Evolutionary conservation across 1,140 invertebrate species (phyloP), one percentile per base, ranked within the genome.

Genomic region (Drosophila rufa): DNA sequence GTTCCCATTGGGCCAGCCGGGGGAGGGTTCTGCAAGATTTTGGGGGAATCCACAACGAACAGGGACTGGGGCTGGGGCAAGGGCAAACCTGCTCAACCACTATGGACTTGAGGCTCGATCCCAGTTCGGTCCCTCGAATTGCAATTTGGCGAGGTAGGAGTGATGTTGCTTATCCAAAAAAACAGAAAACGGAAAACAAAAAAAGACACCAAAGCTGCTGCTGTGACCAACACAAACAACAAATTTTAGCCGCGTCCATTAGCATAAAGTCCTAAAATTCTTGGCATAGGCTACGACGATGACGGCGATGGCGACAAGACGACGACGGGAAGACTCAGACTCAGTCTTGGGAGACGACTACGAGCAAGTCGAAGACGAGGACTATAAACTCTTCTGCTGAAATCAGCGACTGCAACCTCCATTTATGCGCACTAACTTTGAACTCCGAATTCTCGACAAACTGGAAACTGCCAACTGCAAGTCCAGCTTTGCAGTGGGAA

Each of bases 391-490:
- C 67, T 70, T 70, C 67, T 56, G 64, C 75, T 77, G 74, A 77
- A 77, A 82, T 78, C 80, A 82, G 73, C 74, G 80, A 82, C 80
- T 78, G 17, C 73, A 78, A 73, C 76, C 57, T 82, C 80, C 80
- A 82, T 82, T 82, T 82, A 82, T 78, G 80, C 79, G 80, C 75
- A 82, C 59, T 73, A 64, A 68, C 80, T 78, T 79, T 82, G 58
- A 82, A 73, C 56, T 81, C 25, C 57, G 65, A 78, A 78, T 78
- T 78, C 73, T 48, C 62, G 74, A 67, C 74, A 81, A 81, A 82
- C 79, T 81, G 80, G 71, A 71, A 82, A 81, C 80, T 46, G 67
- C 65, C 65, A 67, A 67, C 65, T 65, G 40, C 30, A 12, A 55
- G 73, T 70, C 66, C 70, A 50, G 62, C 40, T 2, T 14, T 53